Percentiles rank a stretch among this genome's conserved stretches.
Conservation (phyloP, 2,797 vertebrate species). For the Oceanodroma leucorhoa region DNA sequence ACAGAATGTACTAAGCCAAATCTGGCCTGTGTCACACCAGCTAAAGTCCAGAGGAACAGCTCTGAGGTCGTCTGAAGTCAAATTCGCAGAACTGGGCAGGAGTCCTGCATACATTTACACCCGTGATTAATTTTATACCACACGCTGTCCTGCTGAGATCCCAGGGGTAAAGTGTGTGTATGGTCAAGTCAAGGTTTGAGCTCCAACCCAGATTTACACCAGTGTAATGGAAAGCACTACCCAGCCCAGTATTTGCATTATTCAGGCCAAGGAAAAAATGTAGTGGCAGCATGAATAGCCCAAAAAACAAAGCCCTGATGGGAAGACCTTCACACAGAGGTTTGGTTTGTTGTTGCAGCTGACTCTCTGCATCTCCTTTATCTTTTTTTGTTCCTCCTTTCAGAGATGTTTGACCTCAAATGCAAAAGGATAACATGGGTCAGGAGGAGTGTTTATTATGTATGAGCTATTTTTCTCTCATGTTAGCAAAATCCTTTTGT, state of each 20-base stretch:
- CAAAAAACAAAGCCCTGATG: neutral
- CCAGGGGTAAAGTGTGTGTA: neutral
- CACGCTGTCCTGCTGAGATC: neutral
- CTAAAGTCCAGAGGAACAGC: neutral
- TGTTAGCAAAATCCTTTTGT: slow-evolving; percentile 49
- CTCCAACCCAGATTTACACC: slow-evolving; percentile 18
- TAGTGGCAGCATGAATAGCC: slow-evolving; percentile 29
- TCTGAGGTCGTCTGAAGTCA: neutral
- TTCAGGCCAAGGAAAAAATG: neutral
- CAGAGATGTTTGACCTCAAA: slow-evolving; percentile 47
- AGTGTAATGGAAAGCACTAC: neutral
- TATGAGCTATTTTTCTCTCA: slow-evolving; percentile 52
- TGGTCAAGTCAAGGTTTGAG: neutral
- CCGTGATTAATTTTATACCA: neutral
- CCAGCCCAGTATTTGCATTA: neutral
- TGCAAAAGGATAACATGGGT: slow-evolving; percentile 19
- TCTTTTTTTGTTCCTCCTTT: neutral
- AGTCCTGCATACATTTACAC: neutral
- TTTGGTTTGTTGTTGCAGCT: slow-evolving; percentile 49
- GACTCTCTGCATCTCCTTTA: slow-evolving; percentile 28
- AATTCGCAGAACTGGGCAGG: neutral
- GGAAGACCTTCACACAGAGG: neutral
- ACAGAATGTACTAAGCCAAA: neutral
- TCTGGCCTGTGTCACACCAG: neutral
- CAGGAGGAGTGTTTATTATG: slow-evolving; percentile 39